These are phyloP conservation scores for Helicoverpa zea DNA, from an alignment of 1,140 invertebrate genomes.

Conservation along the genomic window DNA sequence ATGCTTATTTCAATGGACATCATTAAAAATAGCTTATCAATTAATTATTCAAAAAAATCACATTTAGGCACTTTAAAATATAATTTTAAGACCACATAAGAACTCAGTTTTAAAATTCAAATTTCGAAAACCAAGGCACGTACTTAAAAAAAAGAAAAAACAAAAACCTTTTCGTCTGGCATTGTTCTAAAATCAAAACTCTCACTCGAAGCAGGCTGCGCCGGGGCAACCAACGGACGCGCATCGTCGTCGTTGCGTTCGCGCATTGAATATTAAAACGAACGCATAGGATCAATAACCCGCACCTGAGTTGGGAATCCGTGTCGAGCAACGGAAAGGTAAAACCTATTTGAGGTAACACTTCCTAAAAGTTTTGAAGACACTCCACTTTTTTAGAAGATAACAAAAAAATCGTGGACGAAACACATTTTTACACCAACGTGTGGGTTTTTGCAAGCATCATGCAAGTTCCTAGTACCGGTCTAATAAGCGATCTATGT, in stretches of 20 bases:
- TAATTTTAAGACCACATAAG: not conserved
- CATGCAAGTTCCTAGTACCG: too few relatives aligned
- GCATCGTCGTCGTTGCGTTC: conserved; percentile 47
- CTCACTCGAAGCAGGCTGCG: conserved; percentile 32
- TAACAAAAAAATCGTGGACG: not conserved
- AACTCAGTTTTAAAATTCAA: too few relatives aligned
- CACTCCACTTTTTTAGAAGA: not conserved
- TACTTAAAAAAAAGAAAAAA: not conserved
- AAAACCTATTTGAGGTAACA: conserved; percentile 21
- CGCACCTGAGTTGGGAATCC: conserved; percentile 34
- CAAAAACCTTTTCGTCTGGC: not conserved
- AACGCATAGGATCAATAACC: conserved; percentile 55
- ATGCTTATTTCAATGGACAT: not conserved
- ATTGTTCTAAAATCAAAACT: conserved; percentile 47
- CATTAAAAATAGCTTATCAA: not conserved
- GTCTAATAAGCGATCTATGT: too few relatives aligned
- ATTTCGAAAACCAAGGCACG: not conserved
- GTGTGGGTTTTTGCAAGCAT: too few relatives aligned
- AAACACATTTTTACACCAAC: too few relatives aligned
- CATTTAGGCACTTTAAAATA: not conserved
- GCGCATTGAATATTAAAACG: conserved; percentile 58
- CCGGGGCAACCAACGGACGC: conserved; percentile 50
- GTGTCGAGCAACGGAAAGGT: conserved; percentile 40
- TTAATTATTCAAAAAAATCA: not conserved
- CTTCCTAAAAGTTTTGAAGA: not conserved